Evolutionary conservation across 2,888 invertebrate species (phyloP), one percentile per base, ranked within the genome.

Genomic region (Lithophane socia): DNA sequence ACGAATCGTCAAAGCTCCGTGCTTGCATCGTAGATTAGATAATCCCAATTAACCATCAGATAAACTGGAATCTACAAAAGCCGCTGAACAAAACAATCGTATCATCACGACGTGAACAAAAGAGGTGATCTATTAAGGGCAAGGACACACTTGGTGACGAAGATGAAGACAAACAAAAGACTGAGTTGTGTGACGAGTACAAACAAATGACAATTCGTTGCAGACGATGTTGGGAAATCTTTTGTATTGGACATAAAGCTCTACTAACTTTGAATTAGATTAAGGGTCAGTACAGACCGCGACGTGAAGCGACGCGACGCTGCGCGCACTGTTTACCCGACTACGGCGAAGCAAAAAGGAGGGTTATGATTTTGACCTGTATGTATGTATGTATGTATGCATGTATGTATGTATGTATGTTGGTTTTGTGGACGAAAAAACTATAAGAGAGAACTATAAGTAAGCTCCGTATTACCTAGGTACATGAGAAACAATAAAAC

Each of bases 121-220:
- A 73, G 70, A 71, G 73, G 63, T 73, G 56, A 77, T 75, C 82
- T 70, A 89, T 89, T 89, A 83, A 84, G 89, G 86, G 82, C 89
- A 88, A 89, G 89, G 89, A 72, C 86, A 60, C 71, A 67, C 49
- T 80, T 83, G 75, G 80, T 86, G 87, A 80, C 71, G 10, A 44
- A 67, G 73, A 79, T 70, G 68, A 47, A 69, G 61, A 63, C 87
- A 86, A 80, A 88, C 88, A 88, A 88, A 82, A 82, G 80, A 47
- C 42, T 16, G 65, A 64, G 47, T 77, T 74, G 77, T 80, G 61
- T 80, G 82, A 78, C 70, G 61, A 64, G 58, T 58, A 71, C 84
- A 87, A 84, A 87, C 84, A 84, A 85, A 86, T 86, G 81, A 69
- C 85, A 63, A 83, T 87, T 84, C 79, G 80, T 81, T 70, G 67